phyloP scores from a whole-genome alignment of 2,113 vertebrate species.

The Xerus inauris region DNA sequence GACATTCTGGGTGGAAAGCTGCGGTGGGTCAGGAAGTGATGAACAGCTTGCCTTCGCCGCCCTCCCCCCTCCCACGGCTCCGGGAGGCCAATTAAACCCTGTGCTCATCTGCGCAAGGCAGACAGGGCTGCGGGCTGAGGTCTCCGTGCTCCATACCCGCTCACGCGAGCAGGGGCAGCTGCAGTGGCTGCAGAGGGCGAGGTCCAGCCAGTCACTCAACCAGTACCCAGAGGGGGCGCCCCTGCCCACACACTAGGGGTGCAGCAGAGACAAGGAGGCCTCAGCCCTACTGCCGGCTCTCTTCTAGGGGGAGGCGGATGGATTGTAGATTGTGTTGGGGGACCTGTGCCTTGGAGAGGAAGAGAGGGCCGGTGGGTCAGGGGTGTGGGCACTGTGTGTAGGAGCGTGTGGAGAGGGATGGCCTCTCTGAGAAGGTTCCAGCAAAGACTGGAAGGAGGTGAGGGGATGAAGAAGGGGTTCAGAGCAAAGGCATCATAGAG shows the following conservation, averaged over 20 bases:
- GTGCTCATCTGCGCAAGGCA: not conserved
- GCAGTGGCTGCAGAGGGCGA: too few relatives aligned
- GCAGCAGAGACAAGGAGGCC: not conserved
- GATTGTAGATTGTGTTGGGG: not conserved
- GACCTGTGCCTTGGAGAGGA: not conserved
- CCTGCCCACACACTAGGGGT: not conserved
- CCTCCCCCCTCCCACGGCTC: not conserved
- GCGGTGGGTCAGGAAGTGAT: not conserved
- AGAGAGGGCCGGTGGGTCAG: not conserved
- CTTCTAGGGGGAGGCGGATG: not conserved
- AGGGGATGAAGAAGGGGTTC: too few relatives aligned
- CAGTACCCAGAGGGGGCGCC: not conserved
- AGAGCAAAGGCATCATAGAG: fast-evolving
- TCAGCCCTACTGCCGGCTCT: not conserved
- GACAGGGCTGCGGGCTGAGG: not conserved
- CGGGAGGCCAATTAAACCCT: not conserved
- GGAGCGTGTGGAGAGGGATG: not conserved
- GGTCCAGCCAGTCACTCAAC: too few relatives aligned
- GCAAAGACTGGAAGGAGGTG: not conserved
- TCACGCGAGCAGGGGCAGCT: not conserved
- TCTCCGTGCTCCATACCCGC: not conserved
- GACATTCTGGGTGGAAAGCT: not conserved
- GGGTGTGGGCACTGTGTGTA: fast-evolving
- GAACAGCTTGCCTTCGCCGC: too few relatives aligned
- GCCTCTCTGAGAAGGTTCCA: not conserved